Evolutionary conservation across 2,888 invertebrate genomes (phyloP), one percentile per base, ranked within the genome.

Genomic region (Dynastes hyllus): DNA sequence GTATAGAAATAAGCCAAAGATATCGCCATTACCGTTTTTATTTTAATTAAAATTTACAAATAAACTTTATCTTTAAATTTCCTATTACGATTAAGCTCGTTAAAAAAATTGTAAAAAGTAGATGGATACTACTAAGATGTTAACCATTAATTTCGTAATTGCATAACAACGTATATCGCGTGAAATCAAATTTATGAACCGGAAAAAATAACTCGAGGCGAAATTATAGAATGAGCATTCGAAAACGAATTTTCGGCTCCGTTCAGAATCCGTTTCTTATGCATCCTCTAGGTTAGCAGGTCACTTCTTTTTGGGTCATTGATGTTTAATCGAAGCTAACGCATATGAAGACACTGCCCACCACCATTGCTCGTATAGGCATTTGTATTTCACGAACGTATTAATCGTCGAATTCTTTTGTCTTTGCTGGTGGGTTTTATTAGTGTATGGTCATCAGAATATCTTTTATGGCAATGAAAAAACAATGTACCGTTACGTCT

Each of bases 251-350:
- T 69, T 69, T 69, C 69, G 69, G n/a, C 27, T 51, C 32, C 50
- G 51, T 50, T 50, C 61, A 6, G 40, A 73, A 9, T 73, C 58
- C 58, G 61, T 61, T 63, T 75, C 73, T 69, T 27, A 4, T 58
- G 61, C 50, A 75, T 78, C 78, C 78, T 73, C 73, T 78, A 65
- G 78, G 78, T 78, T 73, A 78, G 71, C 13, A 71, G 78, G 78
- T 78, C 78, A 78, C 22, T 71, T 29, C 51, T 78, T 78, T 70
- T 63, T 78, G 71, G 78, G 78, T 78, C 78, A 73, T 55, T 70
- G 65, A 40, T 75, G 73, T 75, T 61, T 75, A 75, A 75, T 61
- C 63, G 61, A 73, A 58, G 37, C 73, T 37, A 40, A 37, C 13
- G 13, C 73, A 58, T 9, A 58, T 6, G 22, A 63, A 61, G 27